A percentile compares a stretch with the other conserved stretches of the same genome.
Evolutionary conservation across 2,113 vertebrate species (phyloP).

Genomic region (Leucoraja erinaceus): DNA sequence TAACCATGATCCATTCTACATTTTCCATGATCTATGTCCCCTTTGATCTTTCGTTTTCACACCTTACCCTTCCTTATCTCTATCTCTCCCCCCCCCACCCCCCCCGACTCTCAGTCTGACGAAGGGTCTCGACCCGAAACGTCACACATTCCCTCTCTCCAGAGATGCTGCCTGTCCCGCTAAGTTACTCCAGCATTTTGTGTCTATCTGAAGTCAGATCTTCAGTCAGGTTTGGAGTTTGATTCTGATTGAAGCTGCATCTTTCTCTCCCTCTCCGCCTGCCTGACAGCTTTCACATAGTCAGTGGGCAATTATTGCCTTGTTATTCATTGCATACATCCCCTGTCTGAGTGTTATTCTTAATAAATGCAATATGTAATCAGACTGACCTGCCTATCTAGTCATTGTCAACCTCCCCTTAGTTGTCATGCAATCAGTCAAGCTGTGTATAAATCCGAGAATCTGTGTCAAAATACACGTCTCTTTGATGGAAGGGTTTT

Average conservation of each 20-base stretch:
- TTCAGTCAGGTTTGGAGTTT: neutral
- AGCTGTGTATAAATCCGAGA: neutral
- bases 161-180: no score
- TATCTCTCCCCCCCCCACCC: no score
- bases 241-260: neutral
- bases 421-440: conserved; percentile 8
- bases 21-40: no score
- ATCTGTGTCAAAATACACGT: conserved; percentile 12
- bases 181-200: no score
- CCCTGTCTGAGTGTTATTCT: conserved; percentile 12
- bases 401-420: neutral
- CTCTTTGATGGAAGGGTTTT: conserved; percentile 22
- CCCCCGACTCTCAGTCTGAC: no score
- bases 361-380: neutral
- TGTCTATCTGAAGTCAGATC: neutral
- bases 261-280: neutral
- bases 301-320: no score
- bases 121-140: no score
- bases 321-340: neutral
- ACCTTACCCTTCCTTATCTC: no score
- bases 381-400: neutral
- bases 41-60: no score
- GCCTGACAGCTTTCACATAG: neutral
- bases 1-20: no score
- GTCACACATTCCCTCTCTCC: no score